phyloP scores from a whole-genome alignment of 1,140 invertebrate genomes.

The Brachionus sp. region DNA sequence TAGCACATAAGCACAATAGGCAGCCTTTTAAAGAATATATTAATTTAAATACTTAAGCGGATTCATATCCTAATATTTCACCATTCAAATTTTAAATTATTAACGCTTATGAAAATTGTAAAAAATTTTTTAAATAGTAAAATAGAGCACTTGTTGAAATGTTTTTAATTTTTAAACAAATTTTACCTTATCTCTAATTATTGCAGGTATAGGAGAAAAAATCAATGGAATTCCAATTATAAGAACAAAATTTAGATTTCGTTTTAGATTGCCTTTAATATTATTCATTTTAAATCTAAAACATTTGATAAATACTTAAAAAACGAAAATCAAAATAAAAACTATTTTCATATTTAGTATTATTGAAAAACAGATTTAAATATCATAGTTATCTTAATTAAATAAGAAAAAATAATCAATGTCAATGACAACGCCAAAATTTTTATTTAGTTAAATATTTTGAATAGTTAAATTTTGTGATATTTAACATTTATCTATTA shows the following conservation, averaged over 20 bases:
- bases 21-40: neutral
- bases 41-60: neutral
- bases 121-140: too few relatives aligned
- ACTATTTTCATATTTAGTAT: too few relatives aligned
- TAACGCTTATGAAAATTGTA: too few relatives aligned
- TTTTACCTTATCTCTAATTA: constrained; percentile 9
- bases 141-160: neutral
- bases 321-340: too few relatives aligned
- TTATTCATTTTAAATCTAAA: neutral
- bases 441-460: neutral
- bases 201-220: neutral
- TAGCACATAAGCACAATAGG: constrained; percentile 36
- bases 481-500: neutral
- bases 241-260: neutral
- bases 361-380: neutral
- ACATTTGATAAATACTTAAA: neutral
- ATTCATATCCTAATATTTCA: neutral
- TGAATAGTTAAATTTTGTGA: neutral
- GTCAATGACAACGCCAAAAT: neutral
- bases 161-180: neutral
- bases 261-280: neutral
- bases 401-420: neutral
- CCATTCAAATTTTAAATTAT: neutral
- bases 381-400: neutral
- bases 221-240: neutral